phyloP scores from a whole-genome alignment of 2,888 invertebrate genomes.

The Hanleya hanleyi region DNA sequence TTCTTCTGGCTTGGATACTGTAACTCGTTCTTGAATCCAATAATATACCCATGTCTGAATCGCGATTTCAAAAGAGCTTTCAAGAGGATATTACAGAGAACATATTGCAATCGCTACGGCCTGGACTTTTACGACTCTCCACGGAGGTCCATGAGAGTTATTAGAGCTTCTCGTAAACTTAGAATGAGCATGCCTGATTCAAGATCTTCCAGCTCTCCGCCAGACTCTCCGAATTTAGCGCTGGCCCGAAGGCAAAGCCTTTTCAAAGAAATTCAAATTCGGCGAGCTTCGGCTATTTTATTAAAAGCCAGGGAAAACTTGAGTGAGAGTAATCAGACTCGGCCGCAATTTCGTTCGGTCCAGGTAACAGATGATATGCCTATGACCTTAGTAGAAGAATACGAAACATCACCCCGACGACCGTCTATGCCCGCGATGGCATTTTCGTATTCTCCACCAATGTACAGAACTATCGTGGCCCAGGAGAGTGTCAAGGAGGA shows the following conservation, averaged over 20 bases:
- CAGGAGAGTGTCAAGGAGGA: background rate
- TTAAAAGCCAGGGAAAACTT: background rate
- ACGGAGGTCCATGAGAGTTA: background rate
- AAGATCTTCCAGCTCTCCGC: background rate
- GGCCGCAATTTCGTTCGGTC: background rate
- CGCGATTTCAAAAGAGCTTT: conserved; percentile 90
- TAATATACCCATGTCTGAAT: conserved; percentile 91
- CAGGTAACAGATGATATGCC: too few relatives aligned
- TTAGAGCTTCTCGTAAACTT: background rate
- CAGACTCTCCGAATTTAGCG: conserved; percentile 4
- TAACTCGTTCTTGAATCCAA: conserved; percentile 91
- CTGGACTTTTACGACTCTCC: conserved; percentile 20
- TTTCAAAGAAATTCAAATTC: background rate
- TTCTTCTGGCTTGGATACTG: conserved; percentile 91
- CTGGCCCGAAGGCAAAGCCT: conserved; percentile 1
- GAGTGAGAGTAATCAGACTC: background rate
- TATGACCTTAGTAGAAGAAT: too few relatives aligned
- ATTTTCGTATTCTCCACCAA: background rate
- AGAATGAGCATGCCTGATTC: conserved; percentile 10
- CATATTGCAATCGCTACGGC: conserved; percentile 16
- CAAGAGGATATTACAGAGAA: conserved; percentile 79
- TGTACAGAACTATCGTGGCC: background rate
- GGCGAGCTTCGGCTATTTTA: conserved; percentile 3
- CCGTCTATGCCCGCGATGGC: background rate
- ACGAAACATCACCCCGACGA: background rate